phyloP scores from a whole-genome alignment of 2,888 invertebrate species.

The Patella depressa region DNA sequence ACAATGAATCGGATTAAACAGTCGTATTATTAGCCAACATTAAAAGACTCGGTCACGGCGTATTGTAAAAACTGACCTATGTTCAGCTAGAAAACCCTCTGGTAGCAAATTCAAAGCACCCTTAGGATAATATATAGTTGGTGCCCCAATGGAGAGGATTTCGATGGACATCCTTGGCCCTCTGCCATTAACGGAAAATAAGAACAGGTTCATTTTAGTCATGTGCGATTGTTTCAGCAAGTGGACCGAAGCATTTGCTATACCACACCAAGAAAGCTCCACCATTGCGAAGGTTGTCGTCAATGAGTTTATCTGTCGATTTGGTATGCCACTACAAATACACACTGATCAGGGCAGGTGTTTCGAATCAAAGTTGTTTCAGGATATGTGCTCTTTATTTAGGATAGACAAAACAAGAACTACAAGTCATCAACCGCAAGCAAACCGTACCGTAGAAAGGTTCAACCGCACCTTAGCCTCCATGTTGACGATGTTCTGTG shows the following conservation, averaged over 20 bases:
- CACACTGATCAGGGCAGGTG: slow-evolving; percentile 26
- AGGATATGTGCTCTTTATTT: slow-evolving; percentile 30
- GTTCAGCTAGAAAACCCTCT: not conserved
- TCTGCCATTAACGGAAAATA: slow-evolving; percentile 11
- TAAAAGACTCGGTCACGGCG: no score
- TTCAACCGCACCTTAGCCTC: slow-evolving; percentile 33
- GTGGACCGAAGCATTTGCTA: slow-evolving; percentile 24
- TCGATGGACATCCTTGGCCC: slow-evolving; percentile 19
- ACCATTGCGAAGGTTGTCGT: slow-evolving; percentile 20
- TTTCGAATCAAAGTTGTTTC: slow-evolving; percentile 25
- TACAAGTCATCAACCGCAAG: slow-evolving; percentile 26
- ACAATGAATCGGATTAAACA: no score
- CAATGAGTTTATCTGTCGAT: slow-evolving; percentile 23
- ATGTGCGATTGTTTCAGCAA: slow-evolving; percentile 22
- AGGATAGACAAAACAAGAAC: slow-evolving; percentile 33
- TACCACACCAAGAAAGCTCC: slow-evolving; percentile 16
- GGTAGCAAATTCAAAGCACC: not conserved
- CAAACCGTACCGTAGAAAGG: slow-evolving; percentile 34
- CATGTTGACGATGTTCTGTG: slow-evolving; percentile 27
- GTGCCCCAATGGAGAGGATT: slow-evolving; percentile 20
- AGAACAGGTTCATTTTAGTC: slow-evolving; percentile 19
- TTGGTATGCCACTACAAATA: slow-evolving; percentile 26
- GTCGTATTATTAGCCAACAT: no score
- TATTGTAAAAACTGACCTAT: not conserved
- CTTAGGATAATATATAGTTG: not conserved